Conservation (phyloP, 2,113 vertebrate species). For the Gila orcuttii region DNA sequence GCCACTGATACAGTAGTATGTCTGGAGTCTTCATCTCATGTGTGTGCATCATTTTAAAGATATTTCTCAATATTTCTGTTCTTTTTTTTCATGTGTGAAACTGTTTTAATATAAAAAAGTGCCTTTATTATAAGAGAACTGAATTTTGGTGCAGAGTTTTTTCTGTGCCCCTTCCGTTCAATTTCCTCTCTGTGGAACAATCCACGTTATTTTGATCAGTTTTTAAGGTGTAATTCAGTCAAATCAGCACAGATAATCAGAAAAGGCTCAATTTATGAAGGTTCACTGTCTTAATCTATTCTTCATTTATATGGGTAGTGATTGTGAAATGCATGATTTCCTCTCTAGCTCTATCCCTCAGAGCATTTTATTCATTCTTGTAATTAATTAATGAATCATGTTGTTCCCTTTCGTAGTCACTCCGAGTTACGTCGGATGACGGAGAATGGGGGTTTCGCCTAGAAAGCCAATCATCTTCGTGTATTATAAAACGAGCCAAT, state of each 20-base stretch:
- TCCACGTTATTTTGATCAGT: neutral
- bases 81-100: too few relatives aligned
- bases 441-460: too few relatives aligned
- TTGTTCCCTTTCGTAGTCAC: too few relatives aligned
- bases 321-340: neutral
- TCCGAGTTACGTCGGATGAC: too few relatives aligned
- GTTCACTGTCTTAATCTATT: neutral
- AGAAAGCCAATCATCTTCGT: too few relatives aligned
- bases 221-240: neutral
- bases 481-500: too few relatives aligned
- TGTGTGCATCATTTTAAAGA: too few relatives aligned
- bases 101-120: too few relatives aligned
- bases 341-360: neutral
- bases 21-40: too few relatives aligned
- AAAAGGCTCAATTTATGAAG: neutral
- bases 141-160: slow-evolving; percentile 44
- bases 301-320: neutral
- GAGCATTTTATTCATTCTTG: neutral
- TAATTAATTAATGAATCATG: neutral
- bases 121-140: slow-evolving; percentile 1
- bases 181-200: slow-evolving; percentile 33
- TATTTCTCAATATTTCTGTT: too few relatives aligned
- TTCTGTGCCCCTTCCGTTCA: slow-evolving; percentile 34
- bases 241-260: neutral
- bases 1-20: too few relatives aligned